These are phyloP conservation scores for Stenotaenia linearis DNA, from an alignment of 2,888 invertebrate species.

Conservation along the genomic window DNA sequence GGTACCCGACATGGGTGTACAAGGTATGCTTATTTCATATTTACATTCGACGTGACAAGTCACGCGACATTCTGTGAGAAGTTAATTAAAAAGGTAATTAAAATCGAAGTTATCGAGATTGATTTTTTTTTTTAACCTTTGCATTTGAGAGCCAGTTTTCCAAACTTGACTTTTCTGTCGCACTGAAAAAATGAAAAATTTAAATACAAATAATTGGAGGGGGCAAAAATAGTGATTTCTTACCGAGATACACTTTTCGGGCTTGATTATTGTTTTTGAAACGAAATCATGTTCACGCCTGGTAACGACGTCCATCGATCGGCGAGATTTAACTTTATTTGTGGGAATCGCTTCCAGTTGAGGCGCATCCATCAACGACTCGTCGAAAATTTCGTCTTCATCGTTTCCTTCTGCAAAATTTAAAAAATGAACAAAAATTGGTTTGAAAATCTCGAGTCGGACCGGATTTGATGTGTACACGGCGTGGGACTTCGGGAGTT, in stretches of 20 bases:
- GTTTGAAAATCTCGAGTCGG: too few species aligned
- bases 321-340: too few species aligned
- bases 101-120: background rate
- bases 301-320: background rate
- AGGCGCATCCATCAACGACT: too few species aligned
- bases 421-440: too few species aligned
- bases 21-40: slow-evolving; percentile 73
- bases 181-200: too few species aligned
- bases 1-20: slow-evolving; percentile 69
- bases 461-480: too few species aligned
- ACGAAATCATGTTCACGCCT: slow-evolving; percentile 59
- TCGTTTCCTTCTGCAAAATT: too few species aligned
- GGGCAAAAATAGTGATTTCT: slow-evolving; percentile 49
- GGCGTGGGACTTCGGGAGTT: too few species aligned
- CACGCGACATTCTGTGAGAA: slow-evolving; percentile 65
- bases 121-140: slow-evolving; percentile 44
- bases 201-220: too few species aligned
- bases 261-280: slow-evolving; percentile 69
- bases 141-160: slow-evolving; percentile 74
- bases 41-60: slow-evolving; percentile 81
- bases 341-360: too few species aligned
- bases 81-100: background rate
- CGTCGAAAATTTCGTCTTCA: too few species aligned
- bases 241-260: slow-evolving; percentile 71
- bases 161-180: slow-evolving; percentile 65